Evolutionary conservation across 2,113 vertebrate species (phyloP).

Genomic region (Oncorhynchus kisutch): DNA sequence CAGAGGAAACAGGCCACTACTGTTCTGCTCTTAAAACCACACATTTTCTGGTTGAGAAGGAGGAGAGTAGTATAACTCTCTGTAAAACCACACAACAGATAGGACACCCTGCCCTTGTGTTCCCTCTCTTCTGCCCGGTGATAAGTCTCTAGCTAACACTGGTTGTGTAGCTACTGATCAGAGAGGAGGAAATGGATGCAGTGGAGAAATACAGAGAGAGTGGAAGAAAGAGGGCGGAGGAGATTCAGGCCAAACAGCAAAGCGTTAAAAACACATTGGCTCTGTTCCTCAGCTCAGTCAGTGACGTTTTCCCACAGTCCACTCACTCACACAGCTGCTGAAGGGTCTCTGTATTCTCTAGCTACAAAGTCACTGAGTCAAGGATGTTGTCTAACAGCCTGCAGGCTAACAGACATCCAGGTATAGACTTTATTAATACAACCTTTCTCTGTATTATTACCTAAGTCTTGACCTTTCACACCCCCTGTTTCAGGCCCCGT

Average conservation of each 20-base stretch:
- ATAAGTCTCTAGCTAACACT: constrained; percentile 25
- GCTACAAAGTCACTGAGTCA: background rate
- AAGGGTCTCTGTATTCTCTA: constrained; percentile 26
- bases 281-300: constrained; percentile 46
- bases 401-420: background rate
- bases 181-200: constrained; percentile 24
- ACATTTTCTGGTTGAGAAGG: background rate
- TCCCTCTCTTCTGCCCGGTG: constrained; percentile 36
- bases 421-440: background rate
- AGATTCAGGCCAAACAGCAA: constrained; percentile 26
- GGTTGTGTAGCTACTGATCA: constrained; percentile 60
- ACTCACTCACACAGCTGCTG: constrained; percentile 36
- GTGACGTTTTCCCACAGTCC: constrained; percentile 55
- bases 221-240: constrained; percentile 23
- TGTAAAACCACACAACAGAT: constrained; percentile 49
- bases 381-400: background rate
- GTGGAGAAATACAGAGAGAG: constrained; percentile 33
- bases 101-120: constrained; percentile 15
- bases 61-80: constrained; percentile 6
- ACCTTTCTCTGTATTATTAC: background rate
- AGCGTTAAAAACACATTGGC: constrained; percentile 1
- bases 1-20: background rate
- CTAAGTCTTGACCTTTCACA: background rate
- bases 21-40: background rate
- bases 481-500: background rate